Conservation (phyloP, 2,888 invertebrate species). For the Aelia acuminata region DNA sequence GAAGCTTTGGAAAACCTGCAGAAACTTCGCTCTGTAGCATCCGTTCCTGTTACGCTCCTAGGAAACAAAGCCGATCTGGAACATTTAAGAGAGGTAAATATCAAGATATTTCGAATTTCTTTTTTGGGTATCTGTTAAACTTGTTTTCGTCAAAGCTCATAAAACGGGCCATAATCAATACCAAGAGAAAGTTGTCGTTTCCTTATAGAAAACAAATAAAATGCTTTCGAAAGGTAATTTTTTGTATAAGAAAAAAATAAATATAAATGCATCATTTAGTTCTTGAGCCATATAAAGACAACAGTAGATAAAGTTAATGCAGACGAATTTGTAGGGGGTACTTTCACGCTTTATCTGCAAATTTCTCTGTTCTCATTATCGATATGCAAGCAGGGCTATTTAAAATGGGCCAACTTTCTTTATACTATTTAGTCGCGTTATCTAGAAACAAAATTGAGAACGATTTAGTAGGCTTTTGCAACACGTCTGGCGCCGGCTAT, state of each 20-base stretch:
- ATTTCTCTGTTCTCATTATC: slow-evolving; percentile 31
- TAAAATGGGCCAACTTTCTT: slow-evolving; percentile 12
- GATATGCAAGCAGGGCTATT: slow-evolving; percentile 21
- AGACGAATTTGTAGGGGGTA: slow-evolving; percentile 29
- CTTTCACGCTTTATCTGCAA: slow-evolving; percentile 36
- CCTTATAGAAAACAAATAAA: not conserved
- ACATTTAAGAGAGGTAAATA: slow-evolving; percentile 79
- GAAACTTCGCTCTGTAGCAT: slow-evolving; percentile 71
- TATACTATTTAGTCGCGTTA: not conserved
- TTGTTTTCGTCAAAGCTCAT: no score
- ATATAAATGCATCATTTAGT: slow-evolving; percentile 20
- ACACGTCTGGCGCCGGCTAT: slow-evolving; percentile 26
- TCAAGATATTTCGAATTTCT: not conserved
- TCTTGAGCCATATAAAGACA: not conserved
- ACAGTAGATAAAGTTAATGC: slow-evolving; percentile 9
- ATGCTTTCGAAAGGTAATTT: slow-evolving; percentile 10
- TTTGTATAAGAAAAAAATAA: not conserved
- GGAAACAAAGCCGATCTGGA: slow-evolving; percentile 87
- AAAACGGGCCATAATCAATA: not conserved
- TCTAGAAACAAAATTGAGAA: not conserved
- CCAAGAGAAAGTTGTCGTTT: not conserved
- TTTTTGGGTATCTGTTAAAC: not conserved
- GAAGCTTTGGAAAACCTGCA: slow-evolving; percentile 76
- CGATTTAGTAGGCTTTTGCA: slow-evolving; percentile 5
- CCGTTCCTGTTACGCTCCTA: slow-evolving; percentile 77